These are phyloP conservation scores for Carassius carassius DNA, from an alignment of 2,113 vertebrate genomes.

Conservation along the genomic window DNA sequence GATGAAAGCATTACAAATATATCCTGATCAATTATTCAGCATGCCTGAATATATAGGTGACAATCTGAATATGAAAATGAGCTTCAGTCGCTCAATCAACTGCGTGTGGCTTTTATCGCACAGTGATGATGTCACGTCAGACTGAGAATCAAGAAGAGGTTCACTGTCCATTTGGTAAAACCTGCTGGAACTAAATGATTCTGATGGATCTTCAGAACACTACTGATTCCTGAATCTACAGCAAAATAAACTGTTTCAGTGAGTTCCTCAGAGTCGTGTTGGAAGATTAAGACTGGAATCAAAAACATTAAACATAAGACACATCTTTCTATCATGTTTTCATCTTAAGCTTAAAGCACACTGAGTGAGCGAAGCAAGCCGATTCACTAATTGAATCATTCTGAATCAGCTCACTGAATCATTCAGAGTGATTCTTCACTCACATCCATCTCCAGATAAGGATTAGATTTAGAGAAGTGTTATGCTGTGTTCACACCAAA, in stretches of 20 bases:
- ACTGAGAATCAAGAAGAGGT: neutral
- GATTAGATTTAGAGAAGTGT: neutral
- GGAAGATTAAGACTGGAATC: neutral
- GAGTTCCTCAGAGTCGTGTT: neutral
- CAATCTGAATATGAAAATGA: conserved; percentile 35
- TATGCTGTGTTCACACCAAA: too few relatives aligned
- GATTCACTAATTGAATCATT: neutral
- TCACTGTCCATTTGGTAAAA: neutral
- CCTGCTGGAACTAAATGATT: neutral
- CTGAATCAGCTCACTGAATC: neutral
- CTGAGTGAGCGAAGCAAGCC: neutral
- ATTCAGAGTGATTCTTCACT: neutral
- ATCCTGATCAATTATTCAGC: conserved; percentile 56
- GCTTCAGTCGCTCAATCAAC: neutral
- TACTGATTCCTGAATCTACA: neutral
- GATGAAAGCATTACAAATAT: conserved; percentile 49
- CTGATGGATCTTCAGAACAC: neutral
- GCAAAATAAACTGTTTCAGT: neutral
- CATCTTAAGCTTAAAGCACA: neutral
- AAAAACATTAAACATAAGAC: neutral
- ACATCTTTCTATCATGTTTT: neutral
- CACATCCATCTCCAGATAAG: neutral
- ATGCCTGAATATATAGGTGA: conserved; percentile 13
- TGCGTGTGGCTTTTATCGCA: neutral
- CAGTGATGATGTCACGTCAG: neutral